These are phyloP conservation scores for Drepana falcataria DNA, from an alignment of 2,888 invertebrate genomes.

Conservation along the genomic window DNA sequence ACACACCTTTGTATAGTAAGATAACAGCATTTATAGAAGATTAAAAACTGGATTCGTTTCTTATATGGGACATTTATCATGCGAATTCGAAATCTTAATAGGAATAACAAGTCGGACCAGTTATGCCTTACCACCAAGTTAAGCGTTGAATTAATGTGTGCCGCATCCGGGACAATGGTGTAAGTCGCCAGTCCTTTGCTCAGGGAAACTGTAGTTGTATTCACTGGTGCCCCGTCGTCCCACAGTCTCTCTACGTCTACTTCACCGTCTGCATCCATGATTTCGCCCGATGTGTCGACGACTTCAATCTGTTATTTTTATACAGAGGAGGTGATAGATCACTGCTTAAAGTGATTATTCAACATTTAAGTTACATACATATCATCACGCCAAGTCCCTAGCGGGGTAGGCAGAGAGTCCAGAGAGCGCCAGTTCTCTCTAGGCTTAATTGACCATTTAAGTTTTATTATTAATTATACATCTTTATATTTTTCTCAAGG, in stretches of 20 bases:
- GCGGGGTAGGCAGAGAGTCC: too few relatives aligned
- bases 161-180: conserved; percentile 49
- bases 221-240: conserved; percentile 67
- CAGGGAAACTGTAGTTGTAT: conserved; percentile 47
- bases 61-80: neutral
- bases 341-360: too few relatives aligned
- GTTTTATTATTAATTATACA: too few relatives aligned
- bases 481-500: too few relatives aligned
- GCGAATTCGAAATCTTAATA: neutral
- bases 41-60: neutral
- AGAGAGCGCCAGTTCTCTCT: too few relatives aligned
- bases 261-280: conserved; percentile 47
- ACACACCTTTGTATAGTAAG: too few relatives aligned
- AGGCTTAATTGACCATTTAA: too few relatives aligned
- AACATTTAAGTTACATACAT: too few relatives aligned
- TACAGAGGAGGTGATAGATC: neutral
- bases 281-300: conserved; percentile 54
- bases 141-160: conserved; percentile 81
- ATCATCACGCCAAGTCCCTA: too few relatives aligned
- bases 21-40: too few relatives aligned
- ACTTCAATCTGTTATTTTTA: conserved; percentile 50
- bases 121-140: conserved; percentile 81
- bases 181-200: conserved; percentile 54
- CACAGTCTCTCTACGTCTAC: conserved; percentile 59
- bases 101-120: neutral